These are phyloP conservation scores for Neelides sp. DNA, from an alignment of 1,140 invertebrate species.

Conservation along the genomic window DNA sequence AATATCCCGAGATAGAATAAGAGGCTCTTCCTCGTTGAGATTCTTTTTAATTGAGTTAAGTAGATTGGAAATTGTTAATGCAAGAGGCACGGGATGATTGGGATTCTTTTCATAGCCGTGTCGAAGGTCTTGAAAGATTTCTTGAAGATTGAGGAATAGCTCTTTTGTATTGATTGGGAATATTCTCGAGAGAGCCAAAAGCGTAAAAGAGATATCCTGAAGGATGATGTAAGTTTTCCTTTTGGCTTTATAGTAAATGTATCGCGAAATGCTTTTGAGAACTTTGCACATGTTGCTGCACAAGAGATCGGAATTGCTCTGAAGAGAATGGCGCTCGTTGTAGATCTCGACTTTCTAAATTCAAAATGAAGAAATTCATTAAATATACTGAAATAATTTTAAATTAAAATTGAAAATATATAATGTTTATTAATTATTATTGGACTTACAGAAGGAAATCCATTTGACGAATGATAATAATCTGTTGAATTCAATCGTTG, in stretches of 20 bases:
- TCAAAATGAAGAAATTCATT: conserved; percentile 2
- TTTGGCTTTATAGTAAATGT: conserved; percentile 12
- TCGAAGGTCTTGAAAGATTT: conserved; percentile 21
- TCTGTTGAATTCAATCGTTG: conserved; percentile 22
- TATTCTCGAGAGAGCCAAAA: conserved; percentile 13
- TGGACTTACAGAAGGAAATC: too few species aligned
- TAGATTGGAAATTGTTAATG: conserved; percentile 3
- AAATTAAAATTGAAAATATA: not conserved
- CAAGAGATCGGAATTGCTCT: conserved; percentile 14
- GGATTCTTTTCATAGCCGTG: conserved; percentile 14
- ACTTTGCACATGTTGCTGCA: conserved; percentile 19
- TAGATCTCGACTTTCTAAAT: too few species aligned
- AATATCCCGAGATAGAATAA: conserved; percentile 15
- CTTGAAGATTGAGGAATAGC: conserved; percentile 18
- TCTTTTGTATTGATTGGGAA: conserved; percentile 17
- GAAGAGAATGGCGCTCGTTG: not conserved
- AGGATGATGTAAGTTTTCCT: too few species aligned
- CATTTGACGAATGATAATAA: conserved; percentile 17
- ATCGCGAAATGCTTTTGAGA: conserved; percentile 16
- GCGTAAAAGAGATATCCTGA: conserved; percentile 9
- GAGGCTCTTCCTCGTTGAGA: conserved; percentile 6
- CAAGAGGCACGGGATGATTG: not conserved
- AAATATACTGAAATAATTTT: not conserved
- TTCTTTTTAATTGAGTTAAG: conserved; percentile 9
- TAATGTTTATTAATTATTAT: conserved; percentile 1